Base-by-base conservation (phyloP, 2,113 vertebrate species). In the Pyxicephalus adspersus region DNA sequence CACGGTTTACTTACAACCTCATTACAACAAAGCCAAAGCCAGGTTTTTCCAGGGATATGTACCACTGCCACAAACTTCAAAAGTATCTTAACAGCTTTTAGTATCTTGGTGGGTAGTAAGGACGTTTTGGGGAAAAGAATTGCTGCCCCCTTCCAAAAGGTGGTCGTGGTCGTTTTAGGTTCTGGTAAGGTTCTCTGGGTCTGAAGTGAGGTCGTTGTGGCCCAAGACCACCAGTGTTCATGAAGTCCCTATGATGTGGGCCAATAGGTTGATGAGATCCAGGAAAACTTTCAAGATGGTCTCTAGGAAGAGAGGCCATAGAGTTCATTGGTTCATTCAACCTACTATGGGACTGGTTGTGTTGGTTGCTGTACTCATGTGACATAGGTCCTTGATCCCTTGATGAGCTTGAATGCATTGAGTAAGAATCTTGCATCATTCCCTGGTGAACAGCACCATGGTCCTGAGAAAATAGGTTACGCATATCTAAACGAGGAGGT, bases 21-120 rank as follows among this genome's bases (percentile, higher is more conserved):
- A 71, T 25, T 29, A 55, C 54, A 34, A 34, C 28, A 52, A 73
- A 34, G 31, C 60, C 79, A 55, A 74, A 61, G 3, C 29, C 28
- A 25, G 61, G 70, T 29, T 52, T 57, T 26, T 38, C 17, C 74
- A 17, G 23, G 51, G 68, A 81, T 29, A 74, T 13, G n/a, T 64
- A 81, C 19, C 18, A 65, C 52, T 65, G 70, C 28, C 70, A 22
- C 31, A 70, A 20, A 13, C 17, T 26, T 7, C 60, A 50, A 67
- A 15, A 25, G 50, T 18, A 51, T 64, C 25, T 22, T 3, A 61
- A 28, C 34, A 57, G 0, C 5, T 81, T 29, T 97, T 94, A 98
- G 94, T 98, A 98, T 91, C 96, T 95, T 64, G 95, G 97, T 81
- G 95, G 96, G 25, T 95, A 90, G 87, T 95, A 98, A 57, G 96